Conservation (phyloP, 2,797 vertebrate genomes). For the Crax fasciolata region DNA sequence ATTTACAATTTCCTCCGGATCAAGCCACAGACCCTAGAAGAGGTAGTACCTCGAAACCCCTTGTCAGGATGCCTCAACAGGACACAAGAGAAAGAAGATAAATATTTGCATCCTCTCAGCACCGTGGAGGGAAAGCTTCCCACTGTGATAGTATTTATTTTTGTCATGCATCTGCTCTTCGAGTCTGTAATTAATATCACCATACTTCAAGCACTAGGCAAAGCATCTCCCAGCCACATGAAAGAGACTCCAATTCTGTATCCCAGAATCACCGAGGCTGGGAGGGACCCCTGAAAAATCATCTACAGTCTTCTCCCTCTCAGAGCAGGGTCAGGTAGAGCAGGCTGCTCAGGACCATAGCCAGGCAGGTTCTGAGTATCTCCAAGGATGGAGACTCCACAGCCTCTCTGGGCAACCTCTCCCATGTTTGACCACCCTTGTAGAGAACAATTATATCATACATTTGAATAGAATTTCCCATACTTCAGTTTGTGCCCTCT, state of each 20-base stretch:
- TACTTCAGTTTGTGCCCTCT: neutral
- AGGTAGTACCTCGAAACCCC: neutral
- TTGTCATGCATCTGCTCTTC: slow-evolving; percentile 67
- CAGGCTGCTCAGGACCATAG: neutral
- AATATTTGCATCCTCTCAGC: slow-evolving; percentile 71
- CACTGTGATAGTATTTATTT: slow-evolving; percentile 72
- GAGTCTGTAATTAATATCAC: slow-evolving; percentile 70
- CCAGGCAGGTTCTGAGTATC: neutral
- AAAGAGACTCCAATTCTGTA: slow-evolving; percentile 17
- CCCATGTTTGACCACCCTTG: neutral
- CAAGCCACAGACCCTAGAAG: neutral
- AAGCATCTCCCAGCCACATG: slow-evolving; percentile 47
- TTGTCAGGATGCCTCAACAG: slow-evolving; percentile 35
- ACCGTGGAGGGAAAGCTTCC: slow-evolving; percentile 33
- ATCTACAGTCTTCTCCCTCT: neutral
- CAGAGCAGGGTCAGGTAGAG: neutral
- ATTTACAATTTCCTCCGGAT: neutral
- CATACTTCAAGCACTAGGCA: slow-evolving; percentile 59
- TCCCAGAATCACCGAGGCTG: neutral
- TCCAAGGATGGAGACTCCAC: neutral
- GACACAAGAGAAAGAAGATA: slow-evolving; percentile 2
- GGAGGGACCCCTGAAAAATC: neutral
- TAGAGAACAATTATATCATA: neutral
- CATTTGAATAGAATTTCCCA: neutral
- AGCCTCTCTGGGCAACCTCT: neutral